phyloP scores from a whole-genome alignment of 2,113 vertebrate genomes.

The Pristiophorus japonicus region DNA sequence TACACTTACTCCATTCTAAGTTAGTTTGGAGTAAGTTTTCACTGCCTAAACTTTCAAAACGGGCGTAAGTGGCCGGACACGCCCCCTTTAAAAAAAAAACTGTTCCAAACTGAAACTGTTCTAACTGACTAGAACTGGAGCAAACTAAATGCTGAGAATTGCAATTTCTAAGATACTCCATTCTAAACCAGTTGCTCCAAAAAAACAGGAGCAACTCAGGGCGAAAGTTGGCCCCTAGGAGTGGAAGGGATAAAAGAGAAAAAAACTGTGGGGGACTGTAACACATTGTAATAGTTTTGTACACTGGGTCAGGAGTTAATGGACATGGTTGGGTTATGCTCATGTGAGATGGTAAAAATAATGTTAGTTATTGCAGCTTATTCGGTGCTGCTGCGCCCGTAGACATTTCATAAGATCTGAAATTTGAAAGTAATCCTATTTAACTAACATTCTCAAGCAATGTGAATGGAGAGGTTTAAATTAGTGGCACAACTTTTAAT shows the following conservation, averaged over 20 bases:
- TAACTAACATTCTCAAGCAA: not conserved
- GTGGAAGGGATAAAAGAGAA: not conserved
- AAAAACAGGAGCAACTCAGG: no score
- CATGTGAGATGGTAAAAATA: not conserved
- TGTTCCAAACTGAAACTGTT: no score
- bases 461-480: not conserved
- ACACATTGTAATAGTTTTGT: not conserved
- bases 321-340: not conserved
- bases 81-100: no score
- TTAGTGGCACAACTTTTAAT: not conserved
- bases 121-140: no score
- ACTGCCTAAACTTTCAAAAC: no score
- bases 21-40: no score
- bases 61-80: no score
- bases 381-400: not conserved
- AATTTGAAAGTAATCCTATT: not conserved
- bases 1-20: no score
- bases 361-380: constrained; percentile 11
- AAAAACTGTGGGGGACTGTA: not conserved
- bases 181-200: no score
- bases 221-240: no score
- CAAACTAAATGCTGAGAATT: no score
- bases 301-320: not conserved
- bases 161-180: no score
- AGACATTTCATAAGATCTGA: not conserved